Conservation (phyloP, 2,797 vertebrate species). For the Podarcis siculus region DNA sequence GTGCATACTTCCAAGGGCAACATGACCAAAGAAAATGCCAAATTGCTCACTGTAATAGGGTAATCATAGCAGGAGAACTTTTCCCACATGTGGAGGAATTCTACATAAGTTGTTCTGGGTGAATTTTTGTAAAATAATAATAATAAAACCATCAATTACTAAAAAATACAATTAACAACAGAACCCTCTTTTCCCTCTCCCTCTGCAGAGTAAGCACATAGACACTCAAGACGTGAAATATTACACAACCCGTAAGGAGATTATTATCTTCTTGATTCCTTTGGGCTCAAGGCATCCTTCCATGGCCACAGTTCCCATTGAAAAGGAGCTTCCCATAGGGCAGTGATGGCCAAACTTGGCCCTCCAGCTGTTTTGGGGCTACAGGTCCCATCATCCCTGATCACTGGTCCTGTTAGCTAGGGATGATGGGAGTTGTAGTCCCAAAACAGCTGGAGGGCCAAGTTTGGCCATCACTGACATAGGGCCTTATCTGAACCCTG, state of each 20-base stretch:
- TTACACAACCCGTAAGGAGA: background rate
- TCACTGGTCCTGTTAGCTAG: too few relatives aligned
- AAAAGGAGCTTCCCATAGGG: background rate
- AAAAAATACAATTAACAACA: background rate
- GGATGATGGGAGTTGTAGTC: too few relatives aligned
- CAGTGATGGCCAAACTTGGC: too few relatives aligned
- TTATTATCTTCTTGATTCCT: background rate
- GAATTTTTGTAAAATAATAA: too few relatives aligned
- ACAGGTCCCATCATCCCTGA: too few relatives aligned
- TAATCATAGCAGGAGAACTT: too few relatives aligned
- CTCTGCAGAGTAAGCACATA: background rate
- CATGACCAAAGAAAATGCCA: slow-evolving; percentile 36
- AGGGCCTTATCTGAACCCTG: too few relatives aligned
- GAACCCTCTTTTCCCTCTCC: background rate
- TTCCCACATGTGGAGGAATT: background rate
- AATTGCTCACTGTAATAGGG: slow-evolving; percentile 24
- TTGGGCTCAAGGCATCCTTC: background rate
- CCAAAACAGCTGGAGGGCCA: too few relatives aligned
- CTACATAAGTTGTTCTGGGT: background rate
- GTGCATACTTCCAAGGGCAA: slow-evolving; percentile 36
- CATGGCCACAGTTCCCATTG: too few relatives aligned
- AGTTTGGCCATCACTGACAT: background rate
- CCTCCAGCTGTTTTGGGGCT: too few relatives aligned
- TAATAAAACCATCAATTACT: too few relatives aligned
- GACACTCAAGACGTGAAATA: background rate